These are phyloP conservation scores for Melierax canorus DNA, from an alignment of 2,113 vertebrate species.

Conservation along the genomic window DNA sequence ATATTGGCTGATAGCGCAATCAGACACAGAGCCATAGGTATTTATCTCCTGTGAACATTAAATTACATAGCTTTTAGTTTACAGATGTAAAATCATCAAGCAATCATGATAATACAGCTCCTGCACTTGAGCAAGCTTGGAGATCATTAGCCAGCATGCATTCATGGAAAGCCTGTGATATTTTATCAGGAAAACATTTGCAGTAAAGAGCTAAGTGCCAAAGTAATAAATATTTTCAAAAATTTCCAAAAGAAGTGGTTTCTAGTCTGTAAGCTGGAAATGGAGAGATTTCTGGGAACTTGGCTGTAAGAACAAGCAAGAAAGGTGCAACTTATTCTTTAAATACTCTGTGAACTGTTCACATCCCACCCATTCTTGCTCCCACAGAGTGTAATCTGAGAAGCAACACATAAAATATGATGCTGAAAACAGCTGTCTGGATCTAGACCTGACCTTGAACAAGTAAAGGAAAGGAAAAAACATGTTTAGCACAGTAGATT, in stretches of 20 bases:
- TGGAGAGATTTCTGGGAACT: neutral
- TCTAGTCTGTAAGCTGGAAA: neutral
- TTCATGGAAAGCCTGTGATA: neutral
- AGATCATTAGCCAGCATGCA: neutral
- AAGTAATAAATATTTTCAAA: neutral
- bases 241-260: neutral
- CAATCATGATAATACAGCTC: neutral
- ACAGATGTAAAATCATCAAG: neutral
- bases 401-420: neutral
- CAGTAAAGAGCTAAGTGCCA: neutral
- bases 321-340: neutral
- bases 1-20: neutral
- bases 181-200: neutral
- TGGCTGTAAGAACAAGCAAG: neutral
- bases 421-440: slow-evolving; percentile 9
- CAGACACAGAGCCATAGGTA: neutral
- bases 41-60: neutral
- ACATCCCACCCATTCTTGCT: neutral
- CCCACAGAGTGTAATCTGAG: neutral
- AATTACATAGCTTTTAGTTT: neutral
- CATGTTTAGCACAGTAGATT: neutral
- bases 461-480: neutral
- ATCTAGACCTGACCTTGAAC: neutral
- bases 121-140: neutral
- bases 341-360: neutral